Base-by-base conservation (phyloP, 2,113 vertebrate genomes). In the Halcyon malimbica region DNA sequence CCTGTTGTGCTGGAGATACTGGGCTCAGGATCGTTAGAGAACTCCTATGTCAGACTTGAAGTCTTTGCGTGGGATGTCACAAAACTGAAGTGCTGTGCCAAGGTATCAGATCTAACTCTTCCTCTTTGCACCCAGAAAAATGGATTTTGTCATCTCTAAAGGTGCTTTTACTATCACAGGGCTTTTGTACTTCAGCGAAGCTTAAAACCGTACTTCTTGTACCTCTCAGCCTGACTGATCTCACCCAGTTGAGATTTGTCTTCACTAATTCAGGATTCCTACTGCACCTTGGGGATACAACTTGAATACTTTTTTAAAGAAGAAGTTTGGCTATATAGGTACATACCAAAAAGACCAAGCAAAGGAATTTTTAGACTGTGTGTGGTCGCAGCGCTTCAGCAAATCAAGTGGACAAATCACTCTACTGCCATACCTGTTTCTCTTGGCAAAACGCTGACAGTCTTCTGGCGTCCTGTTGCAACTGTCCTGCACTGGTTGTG, bases 381-480 rank as follows among this genome's bases (percentile, higher is more conserved):
- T 93, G 92, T 95, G 87, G 91, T 76, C 89, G 91, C 53, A 91
- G 62, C 70, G 50, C 73, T 89, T 65, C n/a, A 82, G 80, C 70
- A 92, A 93, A 91, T 84, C 89, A 85, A 92, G 77, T 88, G 83
- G 86, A 79, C 86, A 82, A 53, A 84, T 91, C 84, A 57, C 37
- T 78, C 57, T 60, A 12, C 63, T 96, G 83, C 80, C 77, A 6
- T 90, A 90, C 75, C 92, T 92, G 64, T 90, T 95, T 92, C 76
- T 89, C 48, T 95, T 96, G 96, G 95, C 92, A 95, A 69, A 89
- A 83, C 0, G 10, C 69, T 89, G 87, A 86, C 87, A 91, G 46
- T 64, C 74, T 79, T 82, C 81, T 93, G 92, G 81, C 92, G 62
- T 78, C 62, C 35, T 9, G 1, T 25, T 71, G 77, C 73, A 69